phyloP scores from a whole-genome alignment of 2,888 invertebrate genomes.

The Tenthredo livida region DNA sequence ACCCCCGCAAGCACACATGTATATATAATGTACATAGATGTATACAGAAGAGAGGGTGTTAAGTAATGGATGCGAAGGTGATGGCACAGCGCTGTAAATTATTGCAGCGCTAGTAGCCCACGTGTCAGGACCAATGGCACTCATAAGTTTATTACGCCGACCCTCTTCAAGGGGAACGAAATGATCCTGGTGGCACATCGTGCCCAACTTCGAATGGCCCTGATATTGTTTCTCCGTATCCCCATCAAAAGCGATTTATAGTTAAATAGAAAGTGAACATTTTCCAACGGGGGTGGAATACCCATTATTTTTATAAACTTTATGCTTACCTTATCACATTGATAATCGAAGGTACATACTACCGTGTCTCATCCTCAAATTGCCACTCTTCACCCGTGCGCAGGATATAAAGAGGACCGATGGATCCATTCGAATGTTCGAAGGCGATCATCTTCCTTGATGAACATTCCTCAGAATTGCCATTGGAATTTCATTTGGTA shows the following conservation, averaged over 20 bases:
- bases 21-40: background rate
- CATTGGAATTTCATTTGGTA: no score
- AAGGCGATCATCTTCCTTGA: background rate
- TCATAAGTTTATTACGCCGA: slow-evolving; percentile 48
- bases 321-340: background rate
- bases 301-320: background rate
- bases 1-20: background rate
- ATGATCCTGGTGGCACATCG: slow-evolving; percentile 26
- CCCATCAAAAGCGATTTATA: slow-evolving; percentile 8
- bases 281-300: background rate
- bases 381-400: no score
- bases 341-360: no score
- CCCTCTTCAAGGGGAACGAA: slow-evolving; percentile 39
- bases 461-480: background rate
- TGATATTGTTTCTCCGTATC: slow-evolving; percentile 16
- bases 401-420: no score
- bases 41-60: slow-evolving; percentile 43
- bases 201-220: background rate
- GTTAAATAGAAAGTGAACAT: background rate
- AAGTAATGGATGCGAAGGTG: slow-evolving; percentile 47
- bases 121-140: slow-evolving; percentile 45
- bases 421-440: background rate
- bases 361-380: no score
- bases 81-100: slow-evolving; percentile 36
- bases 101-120: slow-evolving; percentile 44